Conservation (phyloP, 2,113 vertebrate genomes). For the Melanerpes formicivorus region DNA sequence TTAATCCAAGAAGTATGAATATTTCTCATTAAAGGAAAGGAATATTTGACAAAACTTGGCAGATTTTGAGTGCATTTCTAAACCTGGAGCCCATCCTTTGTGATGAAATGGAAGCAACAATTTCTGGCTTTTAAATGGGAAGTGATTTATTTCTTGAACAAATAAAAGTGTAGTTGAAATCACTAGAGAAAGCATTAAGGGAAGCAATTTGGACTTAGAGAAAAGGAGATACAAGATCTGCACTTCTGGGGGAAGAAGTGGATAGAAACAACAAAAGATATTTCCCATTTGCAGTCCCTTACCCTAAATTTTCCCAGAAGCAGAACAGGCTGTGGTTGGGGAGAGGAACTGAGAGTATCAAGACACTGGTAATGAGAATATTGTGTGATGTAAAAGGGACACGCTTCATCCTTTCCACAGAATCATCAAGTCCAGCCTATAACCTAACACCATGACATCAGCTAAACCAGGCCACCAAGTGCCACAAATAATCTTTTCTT, state of each 20-base stretch:
- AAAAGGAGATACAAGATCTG: constrained; percentile 1
- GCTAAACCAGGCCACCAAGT: too few relatives aligned
- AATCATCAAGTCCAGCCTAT: too few relatives aligned
- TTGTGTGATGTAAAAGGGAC: neutral
- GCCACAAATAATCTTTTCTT: too few relatives aligned
- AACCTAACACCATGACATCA: too few relatives aligned
- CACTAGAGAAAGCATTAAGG: constrained; percentile 55
- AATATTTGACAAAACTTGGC: constrained; percentile 72
- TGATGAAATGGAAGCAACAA: constrained; percentile 68
- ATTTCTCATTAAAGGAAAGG: constrained; percentile 64
- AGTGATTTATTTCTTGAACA: constrained; percentile 47
- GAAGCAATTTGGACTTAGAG: constrained; percentile 37
- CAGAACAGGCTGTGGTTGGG: constrained; percentile 43
- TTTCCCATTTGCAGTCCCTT: constrained; percentile 62
- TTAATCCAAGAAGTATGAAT: constrained; percentile 43
- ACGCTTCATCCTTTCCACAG: neutral
- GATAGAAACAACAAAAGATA: constrained; percentile 1
- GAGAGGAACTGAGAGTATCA: constrained; percentile 39
- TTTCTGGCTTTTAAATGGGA: constrained; percentile 69
- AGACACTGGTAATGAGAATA: constrained; percentile 41
- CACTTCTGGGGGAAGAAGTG: neutral
- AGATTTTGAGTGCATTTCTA: constrained; percentile 64
- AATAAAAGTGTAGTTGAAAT: constrained; percentile 43
- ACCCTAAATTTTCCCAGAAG: constrained; percentile 43
- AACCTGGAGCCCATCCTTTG: constrained; percentile 60